Percentiles rank a stretch among this genome's conserved stretches.
Evolutionary conservation across 2,113 vertebrate genomes (phyloP).

Genomic region (Cyanoderma ruficeps): DNA sequence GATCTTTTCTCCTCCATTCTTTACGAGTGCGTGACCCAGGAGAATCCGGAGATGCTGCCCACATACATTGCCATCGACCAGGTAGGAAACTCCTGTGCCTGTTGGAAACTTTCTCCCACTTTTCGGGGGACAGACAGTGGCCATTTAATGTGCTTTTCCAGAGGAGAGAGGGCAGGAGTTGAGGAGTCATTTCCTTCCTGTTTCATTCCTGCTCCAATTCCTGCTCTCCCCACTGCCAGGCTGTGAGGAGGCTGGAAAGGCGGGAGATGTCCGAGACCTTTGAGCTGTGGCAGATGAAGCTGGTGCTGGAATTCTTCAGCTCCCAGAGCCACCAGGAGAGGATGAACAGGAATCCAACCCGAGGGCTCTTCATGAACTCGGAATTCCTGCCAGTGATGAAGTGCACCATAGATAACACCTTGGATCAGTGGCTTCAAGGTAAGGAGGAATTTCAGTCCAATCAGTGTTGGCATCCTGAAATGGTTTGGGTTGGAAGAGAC

Average conservation of each 20-base stretch:
- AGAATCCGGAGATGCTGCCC: constrained; percentile 96
- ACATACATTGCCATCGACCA: constrained; percentile 95
- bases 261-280: constrained; percentile 86
- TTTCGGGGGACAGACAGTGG: rapidly evolving
- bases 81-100: constrained; percentile 65
- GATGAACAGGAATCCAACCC: constrained; percentile 66
- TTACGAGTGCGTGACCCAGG: constrained; percentile 95
- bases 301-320: constrained; percentile 91
- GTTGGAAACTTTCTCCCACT: not conserved
- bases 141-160: not conserved
- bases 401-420: constrained; percentile 83
- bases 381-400: constrained; percentile 95
- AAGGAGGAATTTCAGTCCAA: not conserved
- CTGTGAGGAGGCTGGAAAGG: constrained; percentile 79
- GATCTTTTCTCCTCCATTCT: constrained; percentile 92
- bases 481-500: not conserved
- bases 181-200: not conserved
- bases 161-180: not conserved
- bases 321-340: constrained; percentile 82
- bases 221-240: constrained; percentile 36
- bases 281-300: constrained; percentile 91
- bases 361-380: constrained; percentile 87
- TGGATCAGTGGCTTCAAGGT: constrained; percentile 93
- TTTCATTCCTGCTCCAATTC: not conserved
- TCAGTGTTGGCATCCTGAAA: not conserved